Base-by-base conservation (phyloP, 2,888 invertebrate genomes). In the Brachyptera risi region DNA sequence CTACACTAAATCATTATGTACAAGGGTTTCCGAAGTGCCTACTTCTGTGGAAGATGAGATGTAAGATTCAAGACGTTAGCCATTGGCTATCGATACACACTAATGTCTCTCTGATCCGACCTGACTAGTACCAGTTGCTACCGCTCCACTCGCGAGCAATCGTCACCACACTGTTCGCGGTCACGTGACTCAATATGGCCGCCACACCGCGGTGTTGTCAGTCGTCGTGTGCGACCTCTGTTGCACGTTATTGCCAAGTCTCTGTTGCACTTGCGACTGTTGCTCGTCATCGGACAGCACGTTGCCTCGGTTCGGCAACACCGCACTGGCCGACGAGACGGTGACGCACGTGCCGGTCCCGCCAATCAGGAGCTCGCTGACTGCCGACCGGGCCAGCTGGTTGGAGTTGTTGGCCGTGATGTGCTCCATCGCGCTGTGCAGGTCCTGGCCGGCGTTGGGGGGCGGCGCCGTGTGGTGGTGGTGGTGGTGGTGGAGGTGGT, bases 401-500 rank as follows among this genome's bases (percentile, higher is more conserved):
- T 37, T 47, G 27, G 49, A 24, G 58, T 58, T 56, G n/a, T 59
- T 60, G 31, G 57, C 58, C 19, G 59, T 61, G 38, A 54, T 54
- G 37, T 65, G 64, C 35, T 66, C 66, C 64, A 66, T 65, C 17
- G 63, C 63, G 27, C 38, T 61, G 44, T 63, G 63, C 15, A 65
- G 54, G 27, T 64, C 64, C 17, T 58, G 57, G 35, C 44, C 23
- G 44, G 35, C 27, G 49, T 37, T 42, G 44, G 47, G 35, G 7
- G 40, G n/a, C 24, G 40, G 15, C 13, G 27, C 7, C 50, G 49
- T 21, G 38, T 56, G 59, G 58, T 58, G 63, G 42, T 62, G 65
- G 21, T 62, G 65, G 50, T 61, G 62, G n/a, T 40, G 62, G 44
- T 62, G 66, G 40, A 56, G 62, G 59, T 63, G 64, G 40, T 66